Base-by-base conservation (phyloP, 2,888 invertebrate genomes). In the Spicauda simplicius region DNA sequence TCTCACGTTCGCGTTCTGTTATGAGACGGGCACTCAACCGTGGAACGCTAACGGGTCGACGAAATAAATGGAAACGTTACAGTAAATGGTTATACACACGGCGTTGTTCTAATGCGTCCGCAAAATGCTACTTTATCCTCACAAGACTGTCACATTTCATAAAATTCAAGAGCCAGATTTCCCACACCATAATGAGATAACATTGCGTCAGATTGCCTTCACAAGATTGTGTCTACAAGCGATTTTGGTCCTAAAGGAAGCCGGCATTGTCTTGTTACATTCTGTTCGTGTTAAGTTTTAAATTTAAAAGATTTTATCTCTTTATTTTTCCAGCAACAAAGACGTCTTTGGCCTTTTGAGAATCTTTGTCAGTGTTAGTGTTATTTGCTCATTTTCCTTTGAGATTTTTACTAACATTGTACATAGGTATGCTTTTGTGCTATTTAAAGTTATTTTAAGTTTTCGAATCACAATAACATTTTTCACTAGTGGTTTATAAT, bases 291-390 rank as follows among this genome's bases (percentile, higher is more conserved):
- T 65, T 65, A 64, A 53, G 52, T 65, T 59, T 58, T 30, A 65
- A 58, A 65, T 65, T 65, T 65, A 58, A 53, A 53, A 65, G 58
- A 65, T 65, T 65, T 41, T 54, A 65, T 65, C 64, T 64, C 50
- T 58, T 64, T 64, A 64, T 64, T 64, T n/a, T 64, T 53, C 64
- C 30, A 64, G 56, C 11, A 58, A 64, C 57, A 58, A 58, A 52
- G 56, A 50, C 64, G 20, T 25, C 52, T 25, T 18, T 19, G 14
- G 58, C 41, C 41, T 54, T 48, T 53, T 53, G 50, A 50, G 50
- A 56, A n/a, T 20, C 19, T 50, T 20, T 58, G 58, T 25, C 41
- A 41, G 33, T 41, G 58, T 58, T 57, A 56, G 25, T 64, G 3
- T 52, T 58, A 53, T 59, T 54, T 59, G 52, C 50, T 41, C 14